Evolutionary conservation across 2,113 vertebrate genomes (phyloP), one percentile per base, ranked within the genome.

Genomic region (Ramphastos sulfuratus): DNA sequence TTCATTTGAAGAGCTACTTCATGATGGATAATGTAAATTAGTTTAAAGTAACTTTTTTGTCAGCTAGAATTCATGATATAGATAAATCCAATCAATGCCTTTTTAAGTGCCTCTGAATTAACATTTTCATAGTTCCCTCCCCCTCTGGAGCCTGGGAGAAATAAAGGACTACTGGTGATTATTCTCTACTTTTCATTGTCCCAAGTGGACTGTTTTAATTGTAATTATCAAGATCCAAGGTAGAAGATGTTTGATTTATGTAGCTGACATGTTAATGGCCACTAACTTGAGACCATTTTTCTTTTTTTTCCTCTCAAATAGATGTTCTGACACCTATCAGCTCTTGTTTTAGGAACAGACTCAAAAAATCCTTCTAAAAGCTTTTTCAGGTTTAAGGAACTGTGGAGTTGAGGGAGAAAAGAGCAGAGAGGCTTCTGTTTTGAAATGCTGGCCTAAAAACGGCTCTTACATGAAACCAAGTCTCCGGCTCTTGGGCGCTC

Each of bases 21-120:
- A 95, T 94, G 88, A 96, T 79, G 76, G 67, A 72, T 78, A 86
- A 58, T 58, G 17, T 93, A 97, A 98, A 97, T 97, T 96, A 97
- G 46, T 96, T 81, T 92, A 94, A 95, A 92, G 96, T 93, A 97
- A 96, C 80, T 91, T 96, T 95, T 95, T 97, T 96, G 95, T 95
- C 97, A 96, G 92, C 72, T 85, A 88, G 94, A 97, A 97, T 95
- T 97, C 92, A 92, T 64, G 83, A 90, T 80, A 92, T 58, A 94
- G 89, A 97, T 95, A 97, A 97, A 97, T 97, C 92, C 70, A 69
- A 89, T 37, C 48, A 72, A 94, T 94, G 61, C 55, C 69, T 96
- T 92, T 97, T 91, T 92, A 96, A 97, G 70, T 94, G 76, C 78
- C 91, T 94, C 83, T 82, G 95, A 97, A 95, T 96, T 95, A 97